Base-by-base conservation (phyloP, 2,797 vertebrate genomes). In the Pipistrellus pipistrellus region DNA sequence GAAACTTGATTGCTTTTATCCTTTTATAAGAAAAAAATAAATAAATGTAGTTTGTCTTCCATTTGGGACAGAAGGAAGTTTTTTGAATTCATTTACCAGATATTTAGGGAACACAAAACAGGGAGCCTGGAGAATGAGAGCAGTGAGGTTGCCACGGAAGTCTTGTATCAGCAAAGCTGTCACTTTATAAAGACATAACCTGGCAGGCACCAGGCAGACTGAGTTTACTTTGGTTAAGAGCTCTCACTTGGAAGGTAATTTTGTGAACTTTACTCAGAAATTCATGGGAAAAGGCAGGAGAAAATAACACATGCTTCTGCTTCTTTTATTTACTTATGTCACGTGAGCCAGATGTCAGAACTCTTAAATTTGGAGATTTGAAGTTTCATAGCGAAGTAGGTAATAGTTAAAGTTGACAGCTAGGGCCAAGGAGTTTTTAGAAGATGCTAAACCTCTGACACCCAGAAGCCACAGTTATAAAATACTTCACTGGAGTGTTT, bases 291-390 rank as follows among this genome's bases (percentile, higher is more conserved):
- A 97, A 97, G 72, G 57, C 41, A 90, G 91, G 64, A 97, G 84
- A 90, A 48, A 78, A 18, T 88, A 51, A 82, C 82, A 72, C 23
- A 17, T 81, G 53, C 35, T 92, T 46, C 59, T 96, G 51, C 30
- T 90, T 96, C 57, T 88, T 95, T 95, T 96, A 82, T 97, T 97
- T 97, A 73, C 93, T 97, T 97, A 59, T 51, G 75, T 95, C 92
- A 82, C 46, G 75, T 18, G 71, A 97, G 90, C 38, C 80, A 87
- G 94, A 80, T 90, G 91, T 89, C 89, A 95, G 91, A 96, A 81
- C 72, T 97, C 97, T 94, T 93, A 86, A 94, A 62, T 90, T 51
- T 87, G 87, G 95, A 96, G 94, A 96, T 93, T 96, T 96, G 90
- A 96, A 97, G 95, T 81, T 81, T 85, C 62, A 48, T 32, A 72